These are phyloP conservation scores for Hucho hucho DNA, from an alignment of 2,113 vertebrate species.

Conservation along the genomic window DNA sequence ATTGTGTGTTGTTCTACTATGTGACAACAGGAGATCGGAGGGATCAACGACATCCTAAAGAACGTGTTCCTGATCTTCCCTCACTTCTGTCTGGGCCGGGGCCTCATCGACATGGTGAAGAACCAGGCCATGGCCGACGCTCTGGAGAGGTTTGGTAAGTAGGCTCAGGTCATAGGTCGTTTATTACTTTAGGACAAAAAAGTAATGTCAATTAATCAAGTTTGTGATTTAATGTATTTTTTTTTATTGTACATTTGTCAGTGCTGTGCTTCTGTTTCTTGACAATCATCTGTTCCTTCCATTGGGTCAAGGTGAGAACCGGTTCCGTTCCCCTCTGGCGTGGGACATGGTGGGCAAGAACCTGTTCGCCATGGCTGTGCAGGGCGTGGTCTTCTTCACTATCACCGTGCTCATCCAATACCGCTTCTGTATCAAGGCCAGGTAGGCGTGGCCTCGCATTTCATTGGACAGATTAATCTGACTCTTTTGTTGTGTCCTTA, in stretches of 20 bases:
- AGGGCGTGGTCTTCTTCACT: slow-evolving; percentile 89
- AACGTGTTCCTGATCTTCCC: slow-evolving; percentile 98
- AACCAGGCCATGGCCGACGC: slow-evolving; percentile 98
- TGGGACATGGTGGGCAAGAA: slow-evolving; percentile 98
- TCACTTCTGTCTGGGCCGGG: slow-evolving; percentile 95
- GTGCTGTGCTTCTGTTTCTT: background rate
- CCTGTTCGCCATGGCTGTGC: slow-evolving; percentile 96
- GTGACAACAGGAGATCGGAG: slow-evolving; percentile 87
- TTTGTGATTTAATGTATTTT: background rate
- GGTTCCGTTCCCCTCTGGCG: slow-evolving; percentile 91
- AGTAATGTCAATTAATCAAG: background rate
- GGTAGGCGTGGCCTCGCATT: slow-evolving; percentile 64
- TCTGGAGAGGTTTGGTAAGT: slow-evolving; percentile 90
- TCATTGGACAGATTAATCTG: too few relatives aligned
- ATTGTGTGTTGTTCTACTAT: background rate
- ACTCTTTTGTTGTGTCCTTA: too few relatives aligned
- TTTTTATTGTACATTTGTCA: background rate
- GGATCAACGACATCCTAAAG: slow-evolving; percentile 96
- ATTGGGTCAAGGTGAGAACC: slow-evolving; percentile 84
- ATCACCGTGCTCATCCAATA: slow-evolving; percentile 97
- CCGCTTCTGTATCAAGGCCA: slow-evolving; percentile 92
- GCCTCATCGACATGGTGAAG: slow-evolving; percentile 99
- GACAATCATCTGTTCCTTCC: slow-evolving; percentile 11
- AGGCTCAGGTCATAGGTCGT: background rate
- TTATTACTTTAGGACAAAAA: too few relatives aligned